Evolutionary conservation across 2,113 vertebrate genomes (phyloP).

Genomic region (Lophura nycthemera): DNA sequence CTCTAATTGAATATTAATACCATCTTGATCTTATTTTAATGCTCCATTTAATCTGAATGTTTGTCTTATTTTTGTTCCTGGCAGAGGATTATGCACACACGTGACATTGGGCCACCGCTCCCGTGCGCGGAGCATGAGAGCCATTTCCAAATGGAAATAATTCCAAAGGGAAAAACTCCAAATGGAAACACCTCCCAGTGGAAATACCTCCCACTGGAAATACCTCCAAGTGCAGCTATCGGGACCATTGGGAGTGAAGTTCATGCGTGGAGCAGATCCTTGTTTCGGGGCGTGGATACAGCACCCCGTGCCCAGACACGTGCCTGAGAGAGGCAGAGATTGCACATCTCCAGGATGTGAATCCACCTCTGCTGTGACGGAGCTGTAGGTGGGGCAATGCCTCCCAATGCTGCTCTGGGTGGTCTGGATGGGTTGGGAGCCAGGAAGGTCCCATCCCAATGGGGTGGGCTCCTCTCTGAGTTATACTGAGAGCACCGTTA

Average conservation of each 20-base stretch:
- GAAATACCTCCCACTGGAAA: not conserved
- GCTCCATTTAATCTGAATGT: not conserved
- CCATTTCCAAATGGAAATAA: not conserved
- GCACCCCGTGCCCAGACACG: conserved; percentile 30
- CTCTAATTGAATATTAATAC: not conserved
- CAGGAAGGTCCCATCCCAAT: accelerated
- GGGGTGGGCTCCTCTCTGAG: accelerated
- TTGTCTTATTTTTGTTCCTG: not conserved
- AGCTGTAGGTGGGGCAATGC: conserved; percentile 57
- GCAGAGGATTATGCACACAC: not conserved
- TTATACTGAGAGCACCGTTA: not conserved
- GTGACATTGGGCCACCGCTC: not conserved
- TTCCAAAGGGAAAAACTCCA: not conserved
- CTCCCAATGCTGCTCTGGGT: conserved; percentile 32
- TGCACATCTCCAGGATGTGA: conserved; percentile 25
- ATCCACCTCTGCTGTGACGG: conserved; percentile 65
- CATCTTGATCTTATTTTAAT: not conserved
- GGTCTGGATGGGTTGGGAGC: conserved; percentile 20
- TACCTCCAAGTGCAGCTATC: accelerated
- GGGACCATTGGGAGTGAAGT: accelerated
- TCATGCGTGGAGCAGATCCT: not conserved
- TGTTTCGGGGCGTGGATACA: no score
- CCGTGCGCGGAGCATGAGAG: not conserved
- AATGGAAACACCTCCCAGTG: not conserved
- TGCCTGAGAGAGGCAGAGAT: conserved; percentile 43